phyloP scores from a whole-genome alignment of 2,888 invertebrate genomes.

The Anoplius nigerrimus region DNA sequence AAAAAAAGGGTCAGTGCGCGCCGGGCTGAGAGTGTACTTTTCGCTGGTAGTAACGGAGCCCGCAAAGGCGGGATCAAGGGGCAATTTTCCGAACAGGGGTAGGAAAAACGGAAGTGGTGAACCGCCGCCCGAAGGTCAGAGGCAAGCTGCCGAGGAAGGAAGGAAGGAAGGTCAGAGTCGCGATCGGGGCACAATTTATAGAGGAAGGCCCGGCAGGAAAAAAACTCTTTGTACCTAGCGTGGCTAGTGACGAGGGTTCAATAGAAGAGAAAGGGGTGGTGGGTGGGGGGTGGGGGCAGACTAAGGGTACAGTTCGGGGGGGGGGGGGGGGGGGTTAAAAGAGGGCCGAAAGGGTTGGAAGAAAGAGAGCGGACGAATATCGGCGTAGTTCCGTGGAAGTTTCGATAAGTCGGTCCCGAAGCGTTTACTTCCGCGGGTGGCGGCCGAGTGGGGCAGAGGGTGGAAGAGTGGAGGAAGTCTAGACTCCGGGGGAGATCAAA shows the following conservation, averaged over 20 bases:
- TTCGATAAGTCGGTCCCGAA: constrained; percentile 65
- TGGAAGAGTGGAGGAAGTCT: constrained; percentile 62
- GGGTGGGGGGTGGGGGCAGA: constrained; percentile 2
- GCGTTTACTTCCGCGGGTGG: constrained; percentile 62
- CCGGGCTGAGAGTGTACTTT: too few relatives aligned
- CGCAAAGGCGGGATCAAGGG: too few relatives aligned
- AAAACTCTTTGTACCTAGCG: too few relatives aligned
- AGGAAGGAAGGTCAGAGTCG: not conserved
- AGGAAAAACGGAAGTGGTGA: too few relatives aligned
- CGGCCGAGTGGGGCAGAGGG: constrained; percentile 50
- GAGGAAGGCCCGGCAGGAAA: not conserved
- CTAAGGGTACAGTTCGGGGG: not conserved
- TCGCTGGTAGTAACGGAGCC: too few relatives aligned
- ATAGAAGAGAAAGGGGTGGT: not conserved
- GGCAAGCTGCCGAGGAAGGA: not conserved
- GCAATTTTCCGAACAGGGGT: too few relatives aligned
- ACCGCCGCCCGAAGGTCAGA: too few relatives aligned
- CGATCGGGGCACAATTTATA: constrained; percentile 1
- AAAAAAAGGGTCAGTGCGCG: too few relatives aligned
- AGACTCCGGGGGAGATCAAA: constrained; percentile 68
- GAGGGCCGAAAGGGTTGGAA: not conserved
- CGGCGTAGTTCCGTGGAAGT: constrained; percentile 62
- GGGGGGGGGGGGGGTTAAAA: constrained; percentile 8
- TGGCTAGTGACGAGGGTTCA: too few relatives aligned
- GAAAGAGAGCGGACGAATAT: constrained; percentile 35